Evolutionary conservation across 2,113 vertebrate species (phyloP).

Genomic region (Pycnonotus jocosus): DNA sequence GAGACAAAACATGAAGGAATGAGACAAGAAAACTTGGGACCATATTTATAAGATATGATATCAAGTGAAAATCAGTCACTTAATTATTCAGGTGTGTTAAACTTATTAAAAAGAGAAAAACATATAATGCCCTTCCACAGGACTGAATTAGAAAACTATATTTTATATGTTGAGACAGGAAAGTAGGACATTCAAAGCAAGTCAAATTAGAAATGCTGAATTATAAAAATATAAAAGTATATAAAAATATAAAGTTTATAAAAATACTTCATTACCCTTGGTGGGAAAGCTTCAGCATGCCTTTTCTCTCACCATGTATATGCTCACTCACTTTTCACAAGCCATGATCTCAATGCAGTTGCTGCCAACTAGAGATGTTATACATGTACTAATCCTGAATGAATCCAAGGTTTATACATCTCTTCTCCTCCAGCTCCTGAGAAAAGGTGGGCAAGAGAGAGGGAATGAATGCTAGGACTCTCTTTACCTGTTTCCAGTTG

Average conservation of each 20-base stretch:
- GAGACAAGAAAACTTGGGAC: not conserved
- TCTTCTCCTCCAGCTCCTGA: fast-evolving
- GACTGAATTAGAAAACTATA: not conserved
- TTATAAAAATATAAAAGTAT: too few relatives aligned
- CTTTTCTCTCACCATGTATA: fast-evolving
- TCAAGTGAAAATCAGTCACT: not conserved
- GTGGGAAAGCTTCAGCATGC: not conserved
- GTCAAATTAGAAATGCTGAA: not conserved
- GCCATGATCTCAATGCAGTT: not conserved
- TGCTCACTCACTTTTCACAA: not conserved
- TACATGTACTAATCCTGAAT: not conserved
- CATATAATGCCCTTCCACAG: not conserved
- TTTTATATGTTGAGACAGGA: not conserved
- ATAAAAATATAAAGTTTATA: too few relatives aligned
- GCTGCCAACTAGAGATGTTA: not conserved
- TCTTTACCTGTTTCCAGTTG: not conserved
- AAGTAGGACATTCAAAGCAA: not conserved
- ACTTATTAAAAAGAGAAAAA: not conserved
- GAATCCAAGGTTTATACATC: not conserved
- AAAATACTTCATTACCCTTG: not conserved
- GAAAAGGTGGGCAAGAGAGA: not conserved
- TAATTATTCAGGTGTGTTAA: not conserved
- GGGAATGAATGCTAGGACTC: not conserved
- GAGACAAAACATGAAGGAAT: not conserved
- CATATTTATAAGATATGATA: not conserved